Conservation (phyloP, 53 echinoderm and acorn worm genomes). For the Mesocentrotus franciscanus region DNA sequence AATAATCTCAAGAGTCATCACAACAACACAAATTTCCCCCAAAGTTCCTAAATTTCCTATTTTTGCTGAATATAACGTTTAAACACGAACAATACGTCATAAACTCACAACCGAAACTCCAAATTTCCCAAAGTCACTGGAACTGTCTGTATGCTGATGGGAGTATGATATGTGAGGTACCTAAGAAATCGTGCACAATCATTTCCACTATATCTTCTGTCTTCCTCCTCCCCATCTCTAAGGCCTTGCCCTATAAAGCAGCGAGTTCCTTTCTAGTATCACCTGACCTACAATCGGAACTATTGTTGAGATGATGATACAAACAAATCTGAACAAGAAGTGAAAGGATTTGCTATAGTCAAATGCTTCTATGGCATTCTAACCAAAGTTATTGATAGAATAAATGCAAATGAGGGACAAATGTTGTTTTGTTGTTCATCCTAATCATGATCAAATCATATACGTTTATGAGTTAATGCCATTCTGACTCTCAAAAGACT, state of each 20-base stretch:
- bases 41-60: not conserved
- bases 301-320: not conserved
- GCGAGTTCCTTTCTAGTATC: not conserved
- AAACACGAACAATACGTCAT: not conserved
- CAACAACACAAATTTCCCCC: not conserved
- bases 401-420: not conserved
- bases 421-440: not conserved
- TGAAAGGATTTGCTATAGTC: too few species aligned
- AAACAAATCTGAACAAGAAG: not conserved
- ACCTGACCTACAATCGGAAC: not conserved
- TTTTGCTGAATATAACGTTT: not conserved
- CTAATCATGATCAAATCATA: too few species aligned
- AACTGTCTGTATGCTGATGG: not conserved
- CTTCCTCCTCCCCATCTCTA: not conserved
- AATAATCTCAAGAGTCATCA: not conserved
- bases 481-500: too few species aligned
- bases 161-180: not conserved
- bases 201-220: slow-evolving; percentile 38
- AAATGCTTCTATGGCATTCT: not conserved
- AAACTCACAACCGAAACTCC: not conserved
- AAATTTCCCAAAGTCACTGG: not conserved
- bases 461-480: too few species aligned
- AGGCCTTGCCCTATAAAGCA: slow-evolving; percentile 23
- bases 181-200: slow-evolving; percentile 7
- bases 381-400: not conserved